Percentiles rank a stretch among this genome's conserved stretches.
phyloP scores from a whole-genome alignment of 2,113 vertebrate genomes.

The Syrmaticus mikado region DNA sequence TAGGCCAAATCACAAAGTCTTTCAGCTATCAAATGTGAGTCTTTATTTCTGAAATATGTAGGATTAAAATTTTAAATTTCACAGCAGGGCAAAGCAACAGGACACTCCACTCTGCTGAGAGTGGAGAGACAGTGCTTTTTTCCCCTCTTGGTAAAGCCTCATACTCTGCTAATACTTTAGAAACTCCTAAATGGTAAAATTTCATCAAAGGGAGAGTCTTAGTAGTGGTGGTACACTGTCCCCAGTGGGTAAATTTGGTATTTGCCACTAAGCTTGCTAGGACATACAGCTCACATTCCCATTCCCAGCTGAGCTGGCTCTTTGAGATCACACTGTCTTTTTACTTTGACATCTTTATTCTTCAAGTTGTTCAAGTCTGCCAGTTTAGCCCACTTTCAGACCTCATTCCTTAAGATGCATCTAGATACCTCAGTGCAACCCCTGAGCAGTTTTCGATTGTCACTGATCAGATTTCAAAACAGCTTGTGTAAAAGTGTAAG shows the following conservation, averaged over 20 bases:
- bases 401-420: neutral
- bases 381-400: neutral
- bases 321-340: accelerated
- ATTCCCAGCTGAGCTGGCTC: neutral
- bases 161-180: neutral
- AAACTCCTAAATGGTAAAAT: neutral
- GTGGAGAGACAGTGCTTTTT: neutral
- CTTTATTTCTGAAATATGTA: neutral
- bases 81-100: neutral
- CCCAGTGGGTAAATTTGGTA: neutral
- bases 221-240: neutral
- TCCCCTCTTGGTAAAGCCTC: accelerated
- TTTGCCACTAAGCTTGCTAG: accelerated
- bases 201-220: neutral
- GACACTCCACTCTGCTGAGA: neutral
- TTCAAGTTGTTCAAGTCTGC: neutral
- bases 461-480: neutral
- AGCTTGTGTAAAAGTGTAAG: neutral
- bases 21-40: neutral
- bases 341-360: neutral
- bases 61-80: neutral
- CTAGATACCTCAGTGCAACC: neutral
- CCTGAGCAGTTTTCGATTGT: neutral
- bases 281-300: neutral
- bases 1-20: neutral